Conservation (phyloP, 2,113 vertebrate species). For the Pleuronectes platessa region DNA sequence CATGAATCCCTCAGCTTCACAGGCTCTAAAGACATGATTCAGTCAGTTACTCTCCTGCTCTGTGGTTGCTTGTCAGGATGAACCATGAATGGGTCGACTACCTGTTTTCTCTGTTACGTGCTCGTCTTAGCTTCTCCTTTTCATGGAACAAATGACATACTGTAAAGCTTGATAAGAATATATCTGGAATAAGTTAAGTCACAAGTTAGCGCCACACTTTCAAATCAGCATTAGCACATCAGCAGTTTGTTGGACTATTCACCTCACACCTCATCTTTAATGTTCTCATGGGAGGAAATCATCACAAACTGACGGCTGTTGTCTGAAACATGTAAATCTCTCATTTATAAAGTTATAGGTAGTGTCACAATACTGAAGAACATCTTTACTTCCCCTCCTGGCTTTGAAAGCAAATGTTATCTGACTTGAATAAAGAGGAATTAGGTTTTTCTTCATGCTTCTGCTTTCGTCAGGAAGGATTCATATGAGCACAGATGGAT, state of each 20-base stretch:
- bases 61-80: not conserved
- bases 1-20: not conserved
- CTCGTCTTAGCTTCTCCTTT: not conserved
- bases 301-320: too few relatives aligned
- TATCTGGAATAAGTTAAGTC: not conserved
- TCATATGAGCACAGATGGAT: not conserved
- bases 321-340: too few relatives aligned
- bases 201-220: not conserved
- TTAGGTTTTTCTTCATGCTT: not conserved
- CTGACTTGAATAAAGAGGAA: not conserved
- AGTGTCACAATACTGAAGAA: too few relatives aligned
- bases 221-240: too few relatives aligned
- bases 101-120: not conserved
- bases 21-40: not conserved
- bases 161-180: not conserved
- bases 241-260: too few relatives aligned
- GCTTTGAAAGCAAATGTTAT: not conserved
- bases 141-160: too few relatives aligned
- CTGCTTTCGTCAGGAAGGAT: not conserved
- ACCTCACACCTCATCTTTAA: too few relatives aligned
- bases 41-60: conserved; percentile 15
- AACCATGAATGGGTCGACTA: not conserved
- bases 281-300: too few relatives aligned
- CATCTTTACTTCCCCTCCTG: not conserved
- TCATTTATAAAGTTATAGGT: too few relatives aligned